These are phyloP conservation scores for Diplolepis rosae DNA, from an alignment of 2,888 invertebrate species.

Conservation along the genomic window DNA sequence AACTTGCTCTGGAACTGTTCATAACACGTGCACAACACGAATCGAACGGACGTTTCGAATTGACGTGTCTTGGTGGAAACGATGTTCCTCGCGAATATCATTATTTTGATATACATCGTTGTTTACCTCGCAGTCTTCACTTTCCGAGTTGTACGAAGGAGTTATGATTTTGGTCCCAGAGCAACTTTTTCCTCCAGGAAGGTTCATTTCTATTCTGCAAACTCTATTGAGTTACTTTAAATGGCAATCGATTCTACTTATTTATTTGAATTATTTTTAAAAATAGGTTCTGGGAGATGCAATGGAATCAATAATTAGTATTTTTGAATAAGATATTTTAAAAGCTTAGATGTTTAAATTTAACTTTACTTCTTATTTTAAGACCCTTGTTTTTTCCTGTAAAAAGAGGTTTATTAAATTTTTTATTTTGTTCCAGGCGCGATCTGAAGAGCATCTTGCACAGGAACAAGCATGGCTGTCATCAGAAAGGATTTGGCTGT, in stretches of 20 bases:
- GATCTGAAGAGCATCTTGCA: constrained; percentile 80
- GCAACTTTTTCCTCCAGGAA: not conserved
- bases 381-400: not conserved
- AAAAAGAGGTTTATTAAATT: not conserved
- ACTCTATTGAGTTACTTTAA: no score
- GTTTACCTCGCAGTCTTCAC: constrained; percentile 41
- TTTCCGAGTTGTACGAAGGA: constrained; percentile 30
- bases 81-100: constrained; percentile 45
- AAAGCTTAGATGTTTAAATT: no score
- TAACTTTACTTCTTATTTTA: no score
- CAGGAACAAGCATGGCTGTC: constrained; percentile 82
- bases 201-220: not conserved
- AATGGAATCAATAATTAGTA: no score
- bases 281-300: no score
- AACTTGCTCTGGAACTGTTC: constrained; percentile 29
- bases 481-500: constrained; percentile 90
- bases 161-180: constrained; percentile 20
- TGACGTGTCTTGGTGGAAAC: constrained; percentile 31
- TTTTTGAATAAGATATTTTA: no score
- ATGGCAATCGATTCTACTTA: no score
- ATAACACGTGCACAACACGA: constrained; percentile 45
- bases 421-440: constrained; percentile 77
- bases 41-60: constrained; percentile 40
- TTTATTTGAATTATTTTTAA: no score
- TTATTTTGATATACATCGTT: constrained; percentile 43